Evolutionary conservation across 92 coral and sea anemone genomes (phyloP).

Genomic region (Desmophyllum pertusum): DNA sequence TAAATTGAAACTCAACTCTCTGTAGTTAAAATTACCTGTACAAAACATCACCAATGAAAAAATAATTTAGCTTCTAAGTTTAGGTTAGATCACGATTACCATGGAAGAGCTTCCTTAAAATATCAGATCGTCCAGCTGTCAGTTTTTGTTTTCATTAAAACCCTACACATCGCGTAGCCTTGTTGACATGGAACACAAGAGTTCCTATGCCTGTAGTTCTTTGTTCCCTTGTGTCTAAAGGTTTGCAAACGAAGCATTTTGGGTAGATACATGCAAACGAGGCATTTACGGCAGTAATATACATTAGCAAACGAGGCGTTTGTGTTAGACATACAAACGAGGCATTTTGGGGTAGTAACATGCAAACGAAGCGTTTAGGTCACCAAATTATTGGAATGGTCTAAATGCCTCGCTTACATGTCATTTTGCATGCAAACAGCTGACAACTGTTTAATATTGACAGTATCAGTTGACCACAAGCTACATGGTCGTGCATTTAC

Average conservation of each 20-base stretch:
- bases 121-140: background rate
- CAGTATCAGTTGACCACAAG: background rate
- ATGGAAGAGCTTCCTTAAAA: background rate
- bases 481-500: background rate
- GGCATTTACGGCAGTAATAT: too few relatives aligned
- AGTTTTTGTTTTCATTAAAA: background rate
- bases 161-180: background rate
- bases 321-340: too few relatives aligned
- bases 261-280: background rate
- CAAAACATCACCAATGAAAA: background rate
- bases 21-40: background rate
- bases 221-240: background rate
- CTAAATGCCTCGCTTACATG: background rate
- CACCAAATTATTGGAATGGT: too few relatives aligned
- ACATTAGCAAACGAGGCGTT: too few relatives aligned
- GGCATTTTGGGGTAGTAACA: too few relatives aligned
- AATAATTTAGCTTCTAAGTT: background rate
- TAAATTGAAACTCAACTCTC: background rate
- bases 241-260: background rate
- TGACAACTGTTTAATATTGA: background rate
- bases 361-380: background rate
- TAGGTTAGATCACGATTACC: background rate
- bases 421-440: background rate
- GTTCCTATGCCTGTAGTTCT: too few relatives aligned
- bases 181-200: too few relatives aligned